A percentile compares a stretch with the other conserved stretches of the same genome.
These are phyloP conservation scores for Antheraea assamensis DNA, from an alignment of 2,888 invertebrate species.

Conservation along the genomic window DNA sequence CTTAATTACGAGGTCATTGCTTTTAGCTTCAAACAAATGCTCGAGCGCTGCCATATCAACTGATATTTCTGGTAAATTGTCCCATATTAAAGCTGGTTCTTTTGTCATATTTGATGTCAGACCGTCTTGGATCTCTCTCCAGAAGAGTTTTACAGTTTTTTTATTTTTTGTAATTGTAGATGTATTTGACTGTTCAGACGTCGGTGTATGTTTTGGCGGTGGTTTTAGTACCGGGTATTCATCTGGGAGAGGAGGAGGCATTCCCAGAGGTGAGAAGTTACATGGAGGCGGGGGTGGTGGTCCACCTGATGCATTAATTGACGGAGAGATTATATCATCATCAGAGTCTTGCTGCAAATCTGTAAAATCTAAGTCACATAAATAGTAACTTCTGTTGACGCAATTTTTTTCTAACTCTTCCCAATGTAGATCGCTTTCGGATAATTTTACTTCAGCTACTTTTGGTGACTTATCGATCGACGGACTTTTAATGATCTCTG, in stretches of 20 bases:
- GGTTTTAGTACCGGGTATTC: conserved; percentile 68
- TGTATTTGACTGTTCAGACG: conserved; percentile 65
- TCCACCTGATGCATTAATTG: conserved; percentile 84
- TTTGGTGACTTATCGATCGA: conserved; percentile 85
- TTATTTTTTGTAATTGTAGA: conserved; percentile 89
- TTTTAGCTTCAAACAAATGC: conserved; percentile 97
- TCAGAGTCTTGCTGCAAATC: conserved; percentile 96
- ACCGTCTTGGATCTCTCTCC: conserved; percentile 96
- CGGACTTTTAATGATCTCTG: conserved; percentile 87
- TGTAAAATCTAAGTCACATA: conserved; percentile 98
- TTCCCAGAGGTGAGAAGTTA: conserved; percentile 77
- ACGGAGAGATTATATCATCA: conserved; percentile 87
- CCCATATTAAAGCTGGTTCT: conserved; percentile 92
- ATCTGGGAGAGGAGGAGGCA: conserved; percentile 79
- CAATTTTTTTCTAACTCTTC: conserved; percentile 91
- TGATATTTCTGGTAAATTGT: conserved; percentile 90
- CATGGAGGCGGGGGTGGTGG: conserved; percentile 92
- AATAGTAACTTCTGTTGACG: conserved; percentile 87
- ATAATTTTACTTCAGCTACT: conserved; percentile 88
- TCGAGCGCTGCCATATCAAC: conserved; percentile 97
- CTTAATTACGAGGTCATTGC: conserved; percentile 97
- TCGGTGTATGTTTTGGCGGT: conserved; percentile 57
- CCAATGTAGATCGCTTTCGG: conserved; percentile 98
- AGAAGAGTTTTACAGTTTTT: conserved; percentile 98
- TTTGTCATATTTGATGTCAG: conserved; percentile 82